These are phyloP conservation scores for Tachina fera DNA, from an alignment of 2,888 invertebrate species.

Conservation along the genomic window DNA sequence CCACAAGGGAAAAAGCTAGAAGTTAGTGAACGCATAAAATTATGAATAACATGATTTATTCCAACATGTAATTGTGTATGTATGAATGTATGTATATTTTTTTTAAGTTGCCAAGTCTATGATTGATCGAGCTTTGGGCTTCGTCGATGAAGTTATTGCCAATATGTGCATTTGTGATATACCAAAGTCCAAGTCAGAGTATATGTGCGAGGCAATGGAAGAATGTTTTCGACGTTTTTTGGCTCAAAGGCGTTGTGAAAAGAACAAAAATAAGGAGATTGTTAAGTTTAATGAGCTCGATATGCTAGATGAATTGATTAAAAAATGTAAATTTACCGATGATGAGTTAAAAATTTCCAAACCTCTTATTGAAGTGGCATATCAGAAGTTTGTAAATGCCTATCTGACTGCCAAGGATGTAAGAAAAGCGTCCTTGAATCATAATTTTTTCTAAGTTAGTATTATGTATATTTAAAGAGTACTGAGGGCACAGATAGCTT, in stretches of 20 bases:
- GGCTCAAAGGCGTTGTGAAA: slow-evolving; percentile 76
- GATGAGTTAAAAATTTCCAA: slow-evolving; percentile 77
- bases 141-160: slow-evolving; percentile 79
- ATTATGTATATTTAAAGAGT: slow-evolving; percentile 69
- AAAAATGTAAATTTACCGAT: slow-evolving; percentile 78
- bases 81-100: not conserved
- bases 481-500: slow-evolving; percentile 78
- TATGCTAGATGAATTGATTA: slow-evolving; percentile 79
- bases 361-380: slow-evolving; percentile 79
- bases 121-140: slow-evolving; percentile 77
- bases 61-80: not conserved
- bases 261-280: slow-evolving; percentile 74
- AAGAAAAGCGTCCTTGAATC: slow-evolving; percentile 1
- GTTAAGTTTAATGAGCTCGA: slow-evolving; percentile 77
- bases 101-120: slow-evolving; percentile 77
- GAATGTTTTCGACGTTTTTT: slow-evolving; percentile 79
- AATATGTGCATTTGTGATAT: slow-evolving; percentile 79
- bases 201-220: slow-evolving; percentile 78
- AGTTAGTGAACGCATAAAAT: slow-evolving; percentile 72
- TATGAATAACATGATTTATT: not conserved
- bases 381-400: slow-evolving; percentile 79
- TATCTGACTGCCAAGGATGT: slow-evolving; percentile 78
- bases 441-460: not conserved
- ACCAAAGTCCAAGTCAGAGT: slow-evolving; percentile 75
- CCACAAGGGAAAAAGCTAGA: slow-evolving; percentile 85